Evolutionary conservation across 2,888 invertebrate species (phyloP), one percentile per base, ranked within the genome.

Genomic region (Pristionchus arcanus): DNA sequence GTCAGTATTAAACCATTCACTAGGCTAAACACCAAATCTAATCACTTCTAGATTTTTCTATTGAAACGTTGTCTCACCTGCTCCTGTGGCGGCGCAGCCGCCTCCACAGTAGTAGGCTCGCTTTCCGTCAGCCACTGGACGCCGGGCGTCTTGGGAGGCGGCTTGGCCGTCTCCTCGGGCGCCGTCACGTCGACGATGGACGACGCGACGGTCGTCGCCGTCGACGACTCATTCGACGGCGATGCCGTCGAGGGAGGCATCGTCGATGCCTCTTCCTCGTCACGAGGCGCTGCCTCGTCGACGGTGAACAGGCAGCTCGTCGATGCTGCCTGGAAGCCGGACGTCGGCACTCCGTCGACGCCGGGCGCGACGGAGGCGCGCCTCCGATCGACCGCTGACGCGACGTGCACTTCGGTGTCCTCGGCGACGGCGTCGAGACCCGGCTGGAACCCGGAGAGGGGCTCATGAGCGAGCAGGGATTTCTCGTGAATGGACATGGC

Each of bases 401-500:
- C 42, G 19, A 87, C 68, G 49, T 87, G 66, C 28, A 87, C 66
- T 16, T 68, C 87, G 25, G 25, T n/a, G 37, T 68, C 49, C 68
- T 87, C 87, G 28, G 66, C 37, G 42, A 87, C 28, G 21, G 87
- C 42, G 28, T 87, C 87, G 28, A 87, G 87, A 5, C 87, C 68
- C 42, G 87, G 42, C 9, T 16, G 15, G 87, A 87, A 87, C 16
- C 66, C 68, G 42, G 87, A 87, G 55, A 37, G 34, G 13, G 84
- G 59, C 31, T 68, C 68, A 21, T 87, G 87, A 0, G 87, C 87
- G 21, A 87, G 49, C 19, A 87, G 68, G 9, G 87, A 87, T 42
- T 49, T 66, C 68, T 87, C 87, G 68, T 87, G 87, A 68, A 87
- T 87, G 34, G 87, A 87, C 87, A 87, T 87, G n/a, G 87, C 87